These are phyloP conservation scores for Acleris holmiana DNA, from an alignment of 2,888 invertebrate genomes.

Conservation along the genomic window DNA sequence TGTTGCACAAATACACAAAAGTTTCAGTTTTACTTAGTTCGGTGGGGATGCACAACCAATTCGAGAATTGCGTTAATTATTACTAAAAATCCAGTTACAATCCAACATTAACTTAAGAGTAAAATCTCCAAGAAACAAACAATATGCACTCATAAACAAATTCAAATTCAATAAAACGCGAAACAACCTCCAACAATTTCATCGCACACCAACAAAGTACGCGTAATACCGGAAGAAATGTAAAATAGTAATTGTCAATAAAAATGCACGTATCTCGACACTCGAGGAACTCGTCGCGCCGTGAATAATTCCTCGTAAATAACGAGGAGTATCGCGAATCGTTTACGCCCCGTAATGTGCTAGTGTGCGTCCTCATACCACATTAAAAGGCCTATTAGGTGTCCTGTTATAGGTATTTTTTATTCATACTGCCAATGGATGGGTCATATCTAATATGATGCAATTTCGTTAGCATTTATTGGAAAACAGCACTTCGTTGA, in stretches of 20 bases:
- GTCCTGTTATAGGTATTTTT: conserved; percentile 62
- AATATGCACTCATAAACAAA: conserved; percentile 24
- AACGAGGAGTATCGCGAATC: conserved; percentile 47
- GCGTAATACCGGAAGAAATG: conserved; percentile 67
- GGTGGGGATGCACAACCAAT: too few relatives aligned
- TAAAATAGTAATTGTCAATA: conserved; percentile 71
- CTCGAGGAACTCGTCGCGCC: conserved; percentile 42
- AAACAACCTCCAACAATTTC: conserved; percentile 11
- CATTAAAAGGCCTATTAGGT: conserved; percentile 69
- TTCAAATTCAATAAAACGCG: conserved; percentile 9
- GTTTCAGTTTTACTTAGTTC: too few relatives aligned
- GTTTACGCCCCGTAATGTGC: conserved; percentile 52
- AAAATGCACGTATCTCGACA: conserved; percentile 50
- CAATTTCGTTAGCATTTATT: conserved; percentile 25
- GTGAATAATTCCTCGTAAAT: conserved; percentile 57
- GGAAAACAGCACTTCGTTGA: not conserved
- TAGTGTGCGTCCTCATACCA: conserved; percentile 60
- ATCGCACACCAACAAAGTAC: conserved; percentile 51
- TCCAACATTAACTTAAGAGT: not conserved
- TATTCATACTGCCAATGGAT: conserved; percentile 42
- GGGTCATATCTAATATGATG: conserved; percentile 12
- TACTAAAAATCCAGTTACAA: too few relatives aligned
- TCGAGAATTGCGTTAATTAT: too few relatives aligned
- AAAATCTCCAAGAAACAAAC: not conserved
- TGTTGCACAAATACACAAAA: too few relatives aligned